Evolutionary conservation across 2,797 vertebrate genomes (phyloP).

Genomic region (Toxotes lorentzi): DNA sequence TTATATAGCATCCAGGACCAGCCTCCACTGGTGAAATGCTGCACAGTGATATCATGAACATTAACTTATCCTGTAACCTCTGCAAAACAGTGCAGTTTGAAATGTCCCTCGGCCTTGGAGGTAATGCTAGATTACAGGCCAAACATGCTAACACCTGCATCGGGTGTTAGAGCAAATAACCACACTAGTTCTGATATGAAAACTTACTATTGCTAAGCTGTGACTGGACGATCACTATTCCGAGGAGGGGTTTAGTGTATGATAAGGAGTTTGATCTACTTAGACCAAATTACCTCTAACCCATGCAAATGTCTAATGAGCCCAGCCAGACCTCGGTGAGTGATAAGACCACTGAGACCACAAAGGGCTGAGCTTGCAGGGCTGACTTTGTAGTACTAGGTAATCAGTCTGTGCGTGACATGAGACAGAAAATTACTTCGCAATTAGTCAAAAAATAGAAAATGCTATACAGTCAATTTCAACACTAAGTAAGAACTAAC

Average conservation of each 20-base stretch:
- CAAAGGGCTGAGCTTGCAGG: neutral
- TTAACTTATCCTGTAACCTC: neutral
- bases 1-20: neutral
- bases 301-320: constrained; percentile 11
- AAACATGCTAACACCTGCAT: neutral
- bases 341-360: constrained; percentile 12
- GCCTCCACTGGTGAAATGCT: neutral
- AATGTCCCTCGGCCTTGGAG: neutral
- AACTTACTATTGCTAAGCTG: neutral
- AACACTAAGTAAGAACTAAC: neutral
- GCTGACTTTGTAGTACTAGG: neutral
- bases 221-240: constrained; percentile 6
- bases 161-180: neutral
- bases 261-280: neutral
- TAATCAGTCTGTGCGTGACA: neutral
- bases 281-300: neutral
- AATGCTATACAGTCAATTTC: neutral
- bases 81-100: neutral
- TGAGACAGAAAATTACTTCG: neutral
- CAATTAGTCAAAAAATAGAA: constrained; percentile 1
- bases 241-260: neutral
- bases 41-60: neutral
- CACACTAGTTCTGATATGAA: neutral
- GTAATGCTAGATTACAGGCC: no score
- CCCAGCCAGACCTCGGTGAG: constrained; percentile 8